Conservation (phyloP, 1,140 invertebrate genomes). For the Hylyphantes graminicola region DNA sequence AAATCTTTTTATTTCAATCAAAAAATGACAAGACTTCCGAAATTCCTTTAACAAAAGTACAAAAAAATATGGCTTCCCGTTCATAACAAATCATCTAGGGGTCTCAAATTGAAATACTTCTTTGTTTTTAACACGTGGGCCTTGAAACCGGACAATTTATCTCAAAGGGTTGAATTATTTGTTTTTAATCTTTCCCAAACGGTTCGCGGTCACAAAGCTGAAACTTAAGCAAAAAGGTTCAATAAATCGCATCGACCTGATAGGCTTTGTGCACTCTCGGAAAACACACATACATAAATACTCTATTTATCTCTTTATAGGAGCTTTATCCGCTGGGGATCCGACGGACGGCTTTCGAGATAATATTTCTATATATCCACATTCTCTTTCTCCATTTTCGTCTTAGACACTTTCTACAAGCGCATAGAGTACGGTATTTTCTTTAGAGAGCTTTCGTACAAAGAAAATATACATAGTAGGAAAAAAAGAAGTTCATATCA, state of each 20-base stretch:
- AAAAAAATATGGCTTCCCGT: too few species aligned
- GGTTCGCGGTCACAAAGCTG: too few species aligned
- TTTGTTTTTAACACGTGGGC: too few species aligned
- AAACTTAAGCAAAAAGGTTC: background rate
- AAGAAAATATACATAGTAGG: slow-evolving; percentile 1
- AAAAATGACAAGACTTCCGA: too few species aligned
- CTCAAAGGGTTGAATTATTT: too few species aligned
- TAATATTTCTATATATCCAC: slow-evolving; percentile 48
- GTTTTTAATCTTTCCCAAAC: too few species aligned
- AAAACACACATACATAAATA: slow-evolving; percentile 34
- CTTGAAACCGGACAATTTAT: too few species aligned
- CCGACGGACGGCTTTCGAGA: slow-evolving; percentile 48
- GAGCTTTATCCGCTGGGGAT: slow-evolving; percentile 37
- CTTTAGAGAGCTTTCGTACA: slow-evolving; percentile 59
- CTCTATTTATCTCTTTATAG: slow-evolving; percentile 51
- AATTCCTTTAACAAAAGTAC: too few species aligned
- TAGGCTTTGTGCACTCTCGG: slow-evolving; percentile 27
- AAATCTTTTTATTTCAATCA: too few species aligned
- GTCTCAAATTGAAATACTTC: too few species aligned
- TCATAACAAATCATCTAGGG: too few species aligned
- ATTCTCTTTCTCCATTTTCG: slow-evolving; percentile 43
- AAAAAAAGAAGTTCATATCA: slow-evolving; percentile 33
- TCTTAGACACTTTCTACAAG: slow-evolving; percentile 58
- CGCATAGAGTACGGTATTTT: slow-evolving; percentile 57
- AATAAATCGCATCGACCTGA: slow-evolving; percentile 46